Conservation (phyloP, 2,888 invertebrate species). For the Cenopis cana region DNA sequence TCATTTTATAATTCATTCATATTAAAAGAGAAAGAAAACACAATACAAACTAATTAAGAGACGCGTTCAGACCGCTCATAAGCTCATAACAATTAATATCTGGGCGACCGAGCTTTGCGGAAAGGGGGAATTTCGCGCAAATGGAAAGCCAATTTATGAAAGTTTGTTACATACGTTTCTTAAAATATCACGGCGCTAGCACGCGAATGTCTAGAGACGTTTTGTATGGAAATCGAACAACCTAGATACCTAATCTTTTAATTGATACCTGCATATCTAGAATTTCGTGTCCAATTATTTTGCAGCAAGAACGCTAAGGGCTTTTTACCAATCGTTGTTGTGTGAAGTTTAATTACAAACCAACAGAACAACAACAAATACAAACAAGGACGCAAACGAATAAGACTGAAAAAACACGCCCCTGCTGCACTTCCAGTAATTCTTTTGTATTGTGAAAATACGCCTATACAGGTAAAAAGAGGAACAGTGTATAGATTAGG, state of each 20-base stretch:
- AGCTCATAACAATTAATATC: too few relatives aligned
- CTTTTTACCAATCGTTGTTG: background rate
- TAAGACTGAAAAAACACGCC: slow-evolving; percentile 10
- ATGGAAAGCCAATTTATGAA: too few relatives aligned
- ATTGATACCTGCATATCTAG: background rate
- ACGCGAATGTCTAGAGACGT: too few relatives aligned
- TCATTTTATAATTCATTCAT: too few relatives aligned
- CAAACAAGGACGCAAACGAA: background rate
- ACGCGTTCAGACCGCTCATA: too few relatives aligned
- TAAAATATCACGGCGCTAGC: too few relatives aligned
- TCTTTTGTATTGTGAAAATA: slow-evolving; percentile 41
- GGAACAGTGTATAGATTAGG: background rate
- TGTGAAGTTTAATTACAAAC: background rate
- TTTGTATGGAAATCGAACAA: too few relatives aligned
- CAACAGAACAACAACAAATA: slow-evolving; percentile 6
- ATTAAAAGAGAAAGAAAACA: too few relatives aligned
- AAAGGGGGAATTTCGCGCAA: too few relatives aligned
- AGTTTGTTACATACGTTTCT: too few relatives aligned
- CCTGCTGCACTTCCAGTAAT: slow-evolving; percentile 37
- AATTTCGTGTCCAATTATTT: background rate
- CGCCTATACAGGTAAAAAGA: slow-evolving; percentile 33
- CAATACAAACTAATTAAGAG: too few relatives aligned
- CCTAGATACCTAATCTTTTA: background rate
- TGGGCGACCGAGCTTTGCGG: too few relatives aligned
- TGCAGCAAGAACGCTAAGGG: background rate